These are phyloP conservation scores for Leptodactylus fuscus DNA, from an alignment of 2,113 vertebrate species.

Conservation along the genomic window DNA sequence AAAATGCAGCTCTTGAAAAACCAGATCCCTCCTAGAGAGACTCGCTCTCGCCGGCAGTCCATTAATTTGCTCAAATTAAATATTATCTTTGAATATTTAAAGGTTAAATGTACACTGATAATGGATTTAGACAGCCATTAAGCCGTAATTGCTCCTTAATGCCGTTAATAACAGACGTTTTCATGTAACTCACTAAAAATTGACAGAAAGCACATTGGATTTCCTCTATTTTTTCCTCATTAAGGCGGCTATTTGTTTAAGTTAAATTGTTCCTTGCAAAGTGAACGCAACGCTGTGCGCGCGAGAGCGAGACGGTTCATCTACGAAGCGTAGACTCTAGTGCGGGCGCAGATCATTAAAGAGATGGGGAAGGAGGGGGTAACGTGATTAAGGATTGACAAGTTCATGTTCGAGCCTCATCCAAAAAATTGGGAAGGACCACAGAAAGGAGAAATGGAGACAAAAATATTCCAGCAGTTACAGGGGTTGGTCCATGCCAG, in stretches of 20 bases:
- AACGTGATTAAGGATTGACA: neutral
- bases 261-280: slow-evolving; percentile 46
- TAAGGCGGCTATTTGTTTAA: slow-evolving; percentile 50
- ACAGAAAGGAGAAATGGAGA: neutral
- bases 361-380: neutral
- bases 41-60: slow-evolving; percentile 80
- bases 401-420: neutral
- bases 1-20: slow-evolving; percentile 70
- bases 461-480: no score
- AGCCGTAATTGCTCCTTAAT: slow-evolving; percentile 92
- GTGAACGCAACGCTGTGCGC: neutral
- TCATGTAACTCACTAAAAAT: slow-evolving; percentile 85
- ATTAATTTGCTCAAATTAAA: slow-evolving; percentile 92
- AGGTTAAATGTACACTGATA: slow-evolving; percentile 94
- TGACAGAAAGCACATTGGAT: slow-evolving; percentile 69
- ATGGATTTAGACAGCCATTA: slow-evolving; percentile 94
- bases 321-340: neutral
- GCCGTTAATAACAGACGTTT: slow-evolving; percentile 87
- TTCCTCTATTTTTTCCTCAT: slow-evolving; percentile 60
- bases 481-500: no score
- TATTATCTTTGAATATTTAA: slow-evolving; percentile 96
- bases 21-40: slow-evolving; percentile 76
- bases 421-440: neutral
- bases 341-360: neutral
- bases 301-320: neutral